Percentiles rank a stretch among this genome's conserved stretches.
phyloP scores from a whole-genome alignment of 2,888 invertebrate genomes.

The Plutella xylostella region DNA sequence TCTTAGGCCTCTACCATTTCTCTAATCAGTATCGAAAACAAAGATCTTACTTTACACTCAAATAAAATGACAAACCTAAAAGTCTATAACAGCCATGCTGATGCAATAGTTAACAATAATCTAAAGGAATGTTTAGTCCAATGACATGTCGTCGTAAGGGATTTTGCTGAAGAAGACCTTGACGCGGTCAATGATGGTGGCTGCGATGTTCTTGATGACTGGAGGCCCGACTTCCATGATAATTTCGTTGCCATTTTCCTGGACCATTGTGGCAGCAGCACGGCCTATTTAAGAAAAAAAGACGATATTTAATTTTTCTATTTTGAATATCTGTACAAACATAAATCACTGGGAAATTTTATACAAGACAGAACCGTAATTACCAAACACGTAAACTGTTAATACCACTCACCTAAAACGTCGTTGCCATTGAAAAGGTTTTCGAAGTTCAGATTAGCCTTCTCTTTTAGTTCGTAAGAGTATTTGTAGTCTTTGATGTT shows the following conservation, averaged over 20 bases:
- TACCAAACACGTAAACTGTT: too few relatives aligned
- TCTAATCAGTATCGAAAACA: too few relatives aligned
- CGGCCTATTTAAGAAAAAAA: too few relatives aligned
- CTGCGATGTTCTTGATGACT: conserved; percentile 4
- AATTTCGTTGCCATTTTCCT: conserved; percentile 7
- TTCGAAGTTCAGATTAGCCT: conserved; percentile 6
- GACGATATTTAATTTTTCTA: too few relatives aligned
- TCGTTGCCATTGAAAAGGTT: conserved; percentile 12
- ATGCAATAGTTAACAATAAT: too few relatives aligned
- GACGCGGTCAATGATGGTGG: conserved; percentile 1
- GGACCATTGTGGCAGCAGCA: conserved; percentile 4
- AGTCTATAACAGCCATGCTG: too few relatives aligned
- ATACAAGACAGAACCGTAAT: too few relatives aligned
- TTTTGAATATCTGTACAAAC: too few relatives aligned
- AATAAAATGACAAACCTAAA: too few relatives aligned
- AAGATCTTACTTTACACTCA: too few relatives aligned
- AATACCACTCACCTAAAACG: conserved; percentile 8
- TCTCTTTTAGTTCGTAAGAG: conserved; percentile 9
- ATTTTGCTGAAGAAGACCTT: conserved; percentile 8
- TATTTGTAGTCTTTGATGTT: conserved; percentile 20
- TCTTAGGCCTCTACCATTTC: too few relatives aligned
- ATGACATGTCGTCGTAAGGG: conserved; percentile 3
- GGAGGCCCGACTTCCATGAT: conserved; percentile 10
- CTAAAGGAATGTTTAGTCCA: background rate
- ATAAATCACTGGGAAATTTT: too few relatives aligned